A percentile compares a stretch with the other conserved stretches of the same genome.
These are phyloP conservation scores for Phocoena sinus DNA, from an alignment of 2,113 vertebrate species.

Conservation along the genomic window DNA sequence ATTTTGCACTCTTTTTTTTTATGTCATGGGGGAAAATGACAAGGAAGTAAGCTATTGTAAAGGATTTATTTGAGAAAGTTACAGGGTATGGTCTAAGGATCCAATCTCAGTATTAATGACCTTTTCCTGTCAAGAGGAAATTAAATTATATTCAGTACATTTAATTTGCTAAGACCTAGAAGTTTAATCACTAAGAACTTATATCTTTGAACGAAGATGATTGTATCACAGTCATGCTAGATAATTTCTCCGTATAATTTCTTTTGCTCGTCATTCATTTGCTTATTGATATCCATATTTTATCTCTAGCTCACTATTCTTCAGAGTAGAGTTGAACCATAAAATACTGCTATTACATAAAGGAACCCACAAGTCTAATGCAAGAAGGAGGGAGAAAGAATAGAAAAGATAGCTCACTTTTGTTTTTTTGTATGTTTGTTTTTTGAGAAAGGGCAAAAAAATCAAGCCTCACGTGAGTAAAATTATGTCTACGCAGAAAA, in stretches of 20 bases:
- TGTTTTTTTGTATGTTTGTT: not conserved
- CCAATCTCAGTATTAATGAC: not conserved
- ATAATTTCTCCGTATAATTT: not conserved
- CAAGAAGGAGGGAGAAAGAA: not conserved
- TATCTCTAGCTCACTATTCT: not conserved
- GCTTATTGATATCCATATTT: not conserved
- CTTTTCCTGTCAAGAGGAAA: constrained; percentile 14
- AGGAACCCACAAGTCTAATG: not conserved
- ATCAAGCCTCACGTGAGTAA: not conserved
- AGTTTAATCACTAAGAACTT: constrained; percentile 13
- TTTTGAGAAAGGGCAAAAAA: not conserved
- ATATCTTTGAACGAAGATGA: not conserved
- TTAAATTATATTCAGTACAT: not conserved
- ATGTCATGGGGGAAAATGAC: not conserved
- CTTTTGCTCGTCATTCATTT: not conserved
- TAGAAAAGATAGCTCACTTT: not conserved
- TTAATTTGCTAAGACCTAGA: constrained; percentile 11
- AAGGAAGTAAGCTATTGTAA: not conserved
- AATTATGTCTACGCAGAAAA: not conserved
- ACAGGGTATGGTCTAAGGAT: not conserved
- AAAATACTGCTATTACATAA: not conserved
- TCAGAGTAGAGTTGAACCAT: not conserved
- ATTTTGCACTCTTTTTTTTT: not conserved
- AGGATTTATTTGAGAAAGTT: not conserved
- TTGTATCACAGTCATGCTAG: not conserved